phyloP scores from a whole-genome alignment of 2,113 vertebrate genomes.

The Vidua chalybeata region DNA sequence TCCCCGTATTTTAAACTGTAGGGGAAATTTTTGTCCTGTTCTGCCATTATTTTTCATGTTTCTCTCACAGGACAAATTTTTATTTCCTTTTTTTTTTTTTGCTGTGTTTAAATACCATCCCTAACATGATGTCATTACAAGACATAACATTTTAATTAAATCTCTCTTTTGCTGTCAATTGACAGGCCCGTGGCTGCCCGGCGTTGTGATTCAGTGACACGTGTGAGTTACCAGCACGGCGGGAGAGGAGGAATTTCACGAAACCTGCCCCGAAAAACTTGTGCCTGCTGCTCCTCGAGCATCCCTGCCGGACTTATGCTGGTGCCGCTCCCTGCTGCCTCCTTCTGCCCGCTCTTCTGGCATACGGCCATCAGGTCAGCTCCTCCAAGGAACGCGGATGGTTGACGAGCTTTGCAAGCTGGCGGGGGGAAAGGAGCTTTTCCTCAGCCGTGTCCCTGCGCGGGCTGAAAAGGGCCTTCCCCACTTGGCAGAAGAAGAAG shows the following conservation, averaged over 20 bases:
- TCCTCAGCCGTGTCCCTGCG: neutral
- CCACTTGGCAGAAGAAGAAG: neutral
- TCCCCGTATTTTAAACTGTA: neutral
- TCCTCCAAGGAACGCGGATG: accelerated
- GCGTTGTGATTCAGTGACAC: neutral
- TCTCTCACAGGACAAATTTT: neutral
- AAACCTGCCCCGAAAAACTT: neutral
- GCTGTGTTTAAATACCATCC: neutral
- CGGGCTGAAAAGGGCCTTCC: neutral
- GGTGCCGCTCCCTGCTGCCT: neutral
- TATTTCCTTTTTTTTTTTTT: neutral
- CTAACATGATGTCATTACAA: neutral
- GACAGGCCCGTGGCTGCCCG: neutral
- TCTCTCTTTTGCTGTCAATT: neutral
- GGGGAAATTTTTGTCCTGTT: neutral
- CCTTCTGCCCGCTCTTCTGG: neutral
- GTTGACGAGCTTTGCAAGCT: neutral
- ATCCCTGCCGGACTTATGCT: accelerated
- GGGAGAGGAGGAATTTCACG: neutral
- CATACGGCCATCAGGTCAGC: accelerated
- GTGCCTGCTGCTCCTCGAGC: neutral
- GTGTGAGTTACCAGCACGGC: neutral
- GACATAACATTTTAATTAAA: neutral
- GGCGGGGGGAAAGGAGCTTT: neutral
- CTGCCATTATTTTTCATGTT: neutral